phyloP scores from a whole-genome alignment of 2,797 vertebrate genomes.

The Triplophysa yarkandensis region DNA sequence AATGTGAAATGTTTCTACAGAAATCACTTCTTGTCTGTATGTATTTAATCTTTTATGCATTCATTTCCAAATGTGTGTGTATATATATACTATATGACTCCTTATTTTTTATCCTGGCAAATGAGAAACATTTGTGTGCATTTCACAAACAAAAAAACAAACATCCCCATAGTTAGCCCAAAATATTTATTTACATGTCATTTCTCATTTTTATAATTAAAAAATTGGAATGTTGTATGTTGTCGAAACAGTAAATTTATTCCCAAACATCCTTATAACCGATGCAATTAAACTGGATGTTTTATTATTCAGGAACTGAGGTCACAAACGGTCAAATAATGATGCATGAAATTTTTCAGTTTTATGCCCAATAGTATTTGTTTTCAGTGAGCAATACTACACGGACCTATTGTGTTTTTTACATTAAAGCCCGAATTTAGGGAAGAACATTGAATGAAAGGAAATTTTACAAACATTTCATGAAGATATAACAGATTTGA shows the following conservation, averaged over 20 bases:
- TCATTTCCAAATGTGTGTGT: constrained; percentile 30
- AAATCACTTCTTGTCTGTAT: constrained; percentile 6
- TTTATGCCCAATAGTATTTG: background rate
- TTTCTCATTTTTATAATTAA: background rate
- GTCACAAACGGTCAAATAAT: too few relatives aligned
- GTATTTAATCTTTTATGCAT: constrained; percentile 31
- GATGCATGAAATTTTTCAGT: background rate
- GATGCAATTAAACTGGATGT: background rate
- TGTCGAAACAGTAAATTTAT: background rate
- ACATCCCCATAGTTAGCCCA: background rate
- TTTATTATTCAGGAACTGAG: background rate
- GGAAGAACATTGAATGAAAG: constrained; percentile 35
- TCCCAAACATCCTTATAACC: too few relatives aligned
- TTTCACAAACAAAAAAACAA: too few relatives aligned
- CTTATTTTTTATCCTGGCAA: background rate
- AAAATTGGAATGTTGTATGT: background rate
- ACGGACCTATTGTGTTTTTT: background rate
- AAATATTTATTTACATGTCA: background rate
- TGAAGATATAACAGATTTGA: constrained; percentile 6
- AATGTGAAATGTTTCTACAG: constrained; percentile 37
- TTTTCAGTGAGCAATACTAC: background rate
- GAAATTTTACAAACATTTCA: constrained; percentile 62
- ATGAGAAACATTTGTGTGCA: too few relatives aligned
- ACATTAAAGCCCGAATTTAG: background rate
- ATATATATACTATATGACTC: constrained; percentile 29